Percentiles rank a stretch among this genome's conserved stretches.
Conservation (phyloP, 2,113 vertebrate genomes). For the Podarcis muralis region DNA sequence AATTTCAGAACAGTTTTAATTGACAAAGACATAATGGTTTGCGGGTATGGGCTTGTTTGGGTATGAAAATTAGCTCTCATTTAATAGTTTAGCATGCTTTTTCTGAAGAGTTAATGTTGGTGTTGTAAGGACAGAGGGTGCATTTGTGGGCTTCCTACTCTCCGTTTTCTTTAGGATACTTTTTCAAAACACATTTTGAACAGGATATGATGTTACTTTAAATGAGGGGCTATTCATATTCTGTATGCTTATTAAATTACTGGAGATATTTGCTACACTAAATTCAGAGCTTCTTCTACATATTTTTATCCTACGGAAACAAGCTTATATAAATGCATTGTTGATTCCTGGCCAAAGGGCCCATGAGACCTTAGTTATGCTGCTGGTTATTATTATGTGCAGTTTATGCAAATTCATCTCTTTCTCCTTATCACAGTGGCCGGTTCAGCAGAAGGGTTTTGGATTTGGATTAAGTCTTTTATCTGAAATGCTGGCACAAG, state of each 20-base stretch:
- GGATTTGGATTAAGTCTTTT: slow-evolving; percentile 20
- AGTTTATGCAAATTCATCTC: slow-evolving; percentile 12
- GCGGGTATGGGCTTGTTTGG: not conserved
- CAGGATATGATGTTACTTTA: not conserved
- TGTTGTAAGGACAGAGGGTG: not conserved
- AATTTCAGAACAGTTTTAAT: not conserved
- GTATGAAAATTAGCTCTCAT: not conserved
- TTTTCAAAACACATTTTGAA: not conserved
- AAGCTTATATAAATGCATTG: slow-evolving; percentile 6
- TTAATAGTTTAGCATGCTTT: not conserved
- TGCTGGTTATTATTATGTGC: not conserved
- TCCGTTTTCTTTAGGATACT: not conserved
- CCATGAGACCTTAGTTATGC: not conserved
- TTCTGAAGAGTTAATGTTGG: not conserved
- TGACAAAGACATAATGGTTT: not conserved
- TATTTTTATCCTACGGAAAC: not conserved
- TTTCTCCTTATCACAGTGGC: slow-evolving; percentile 2
- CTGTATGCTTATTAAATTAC: not conserved
- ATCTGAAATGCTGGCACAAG: slow-evolving; percentile 12
- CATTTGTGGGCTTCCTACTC: not conserved
- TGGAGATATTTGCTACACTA: not conserved
- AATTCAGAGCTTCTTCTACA: not conserved
- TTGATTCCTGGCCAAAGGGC: not conserved
- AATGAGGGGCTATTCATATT: not conserved
- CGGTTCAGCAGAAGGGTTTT: not conserved